Evolutionary conservation across 1,140 invertebrate species (phyloP), one percentile per base, ranked within the genome.

Genomic region (Drosophila navojoa): DNA sequence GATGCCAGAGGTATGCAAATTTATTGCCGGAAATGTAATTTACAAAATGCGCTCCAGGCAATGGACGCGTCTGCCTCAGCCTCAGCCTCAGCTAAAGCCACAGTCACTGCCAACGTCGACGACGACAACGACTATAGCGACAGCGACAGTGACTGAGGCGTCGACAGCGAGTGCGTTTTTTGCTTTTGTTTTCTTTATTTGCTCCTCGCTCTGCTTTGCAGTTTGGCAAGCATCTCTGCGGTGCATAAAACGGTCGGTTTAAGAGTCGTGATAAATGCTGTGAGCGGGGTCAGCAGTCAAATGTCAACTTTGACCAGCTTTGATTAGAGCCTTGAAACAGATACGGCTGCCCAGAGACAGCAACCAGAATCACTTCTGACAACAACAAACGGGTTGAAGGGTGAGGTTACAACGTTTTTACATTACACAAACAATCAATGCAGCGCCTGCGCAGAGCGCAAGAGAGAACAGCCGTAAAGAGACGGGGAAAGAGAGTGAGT

Each of bases 21-120:
- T 91, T 91, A 91, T 91, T 90, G 90, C 87, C 90, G 90, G 90
- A 91, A 91, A 91, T 91, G 90, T 91, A 91, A 91, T 91, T 90
- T 91, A 91, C 90, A 77, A 91, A 91, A 90, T 82, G 89, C 84
- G 90, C 90, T 90, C 77, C 71, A 76, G 77, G 90, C 77, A 38
- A 19, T 15, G 52, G 11, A 54, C 61, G 76, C 67, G 75, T 53
- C 42, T 16, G 42, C n/a, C 5, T 13, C 42, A 44, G 42, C 13
- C n/a, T 5, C 35, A 42, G 35, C n/a, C 15, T 13, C 42, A 44
- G 42, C 13, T n/a, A 5, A 27, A 42, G 35, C 29, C 10, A 38
- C 66, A 27, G 63, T 27, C 53, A 38, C 66, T 27, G 63, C 22
- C 53, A 47, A 5, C 25, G 19, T 11, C 32, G n/a, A 44, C 47